Evolutionary conservation across 2,888 invertebrate species (phyloP), one percentile per base, ranked within the genome.

Genomic region (Leptogaster cylindrica): DNA sequence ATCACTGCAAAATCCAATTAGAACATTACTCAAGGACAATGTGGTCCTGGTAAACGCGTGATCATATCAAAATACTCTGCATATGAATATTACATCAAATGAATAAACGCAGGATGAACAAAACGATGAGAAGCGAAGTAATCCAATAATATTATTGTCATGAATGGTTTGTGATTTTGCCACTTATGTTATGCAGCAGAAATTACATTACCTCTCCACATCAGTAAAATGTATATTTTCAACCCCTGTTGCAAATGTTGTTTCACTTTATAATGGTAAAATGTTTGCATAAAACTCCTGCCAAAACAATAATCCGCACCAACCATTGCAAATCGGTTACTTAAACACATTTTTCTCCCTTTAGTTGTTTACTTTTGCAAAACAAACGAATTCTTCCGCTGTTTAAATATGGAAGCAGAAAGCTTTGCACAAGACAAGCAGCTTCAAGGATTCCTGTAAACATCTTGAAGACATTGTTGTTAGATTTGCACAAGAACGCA

Each of bases 261-360:
- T 27, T 25, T 31, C 18, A 44, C 44, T 27, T 61, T 61, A 25
- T 64, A 48, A 64, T 48, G 64, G 48, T 25, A 64, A 50, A 64
- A 64, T 48, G 64, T 64, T 64, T 64, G 64, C 64, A 48, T 64
- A 50, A 64, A 64, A 25, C 18, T 48, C 33, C 36, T 64, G 23
- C 3, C 7, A 20, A 64, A 64, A 64, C 48, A 50, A 14, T 12
- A 39, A 33, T n/a, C 31, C 28, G 46, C 27, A 48, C 5, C n/a
- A 48, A 48, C 46, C 31, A 31, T 64, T 33, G 46, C 48, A 61
- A 61, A 61, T 61, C 64, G 46, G 64, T 64, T 48, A 20, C 64
- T 64, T 64, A 64, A 64, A 64, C 46, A 48, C 31, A 48, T 61
- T 61, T 28, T 61, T 44, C 44, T 61, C 44, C 44, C 28, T 61